These are phyloP conservation scores for Eumacrocentrus americanus DNA, from an alignment of 2,888 invertebrate species.

Conservation along the genomic window DNA sequence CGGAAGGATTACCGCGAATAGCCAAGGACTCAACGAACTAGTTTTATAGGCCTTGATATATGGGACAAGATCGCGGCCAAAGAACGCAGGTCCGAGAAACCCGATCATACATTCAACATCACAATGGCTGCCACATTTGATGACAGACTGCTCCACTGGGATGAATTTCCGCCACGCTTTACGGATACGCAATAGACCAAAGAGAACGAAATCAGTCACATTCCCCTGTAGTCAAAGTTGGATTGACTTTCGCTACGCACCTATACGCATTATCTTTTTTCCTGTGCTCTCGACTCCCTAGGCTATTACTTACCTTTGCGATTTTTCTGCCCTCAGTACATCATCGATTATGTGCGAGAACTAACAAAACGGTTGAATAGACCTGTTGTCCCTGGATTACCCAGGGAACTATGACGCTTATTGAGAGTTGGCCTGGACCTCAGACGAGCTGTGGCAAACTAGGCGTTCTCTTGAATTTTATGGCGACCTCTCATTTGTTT, in stretches of 20 bases:
- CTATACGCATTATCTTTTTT: neutral
- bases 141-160: neutral
- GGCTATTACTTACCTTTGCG: neutral
- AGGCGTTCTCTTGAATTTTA: constrained; percentile 26
- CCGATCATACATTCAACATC: constrained; percentile 2
- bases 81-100: constrained; percentile 8
- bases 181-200: neutral
- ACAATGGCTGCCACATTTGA: constrained; percentile 12
- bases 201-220: neutral
- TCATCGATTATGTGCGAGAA: no score
- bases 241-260: neutral
- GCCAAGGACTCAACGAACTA: neutral
- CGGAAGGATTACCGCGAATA: constrained; percentile 5
- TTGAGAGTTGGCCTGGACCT: constrained; percentile 4
- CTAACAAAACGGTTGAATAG: no score
- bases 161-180: constrained; percentile 6
- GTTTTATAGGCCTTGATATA: constrained; percentile 5
- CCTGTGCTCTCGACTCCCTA: neutral
- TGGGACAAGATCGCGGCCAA: neutral
- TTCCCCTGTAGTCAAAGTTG: neutral
- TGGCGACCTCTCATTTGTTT: constrained; percentile 32
- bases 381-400: no score
- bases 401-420: no score
- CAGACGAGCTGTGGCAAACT: constrained; percentile 21
- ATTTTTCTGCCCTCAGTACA: neutral